These are phyloP conservation scores for Murina feae DNA, from an alignment of 2,113 vertebrate genomes.

Conservation along the genomic window DNA sequence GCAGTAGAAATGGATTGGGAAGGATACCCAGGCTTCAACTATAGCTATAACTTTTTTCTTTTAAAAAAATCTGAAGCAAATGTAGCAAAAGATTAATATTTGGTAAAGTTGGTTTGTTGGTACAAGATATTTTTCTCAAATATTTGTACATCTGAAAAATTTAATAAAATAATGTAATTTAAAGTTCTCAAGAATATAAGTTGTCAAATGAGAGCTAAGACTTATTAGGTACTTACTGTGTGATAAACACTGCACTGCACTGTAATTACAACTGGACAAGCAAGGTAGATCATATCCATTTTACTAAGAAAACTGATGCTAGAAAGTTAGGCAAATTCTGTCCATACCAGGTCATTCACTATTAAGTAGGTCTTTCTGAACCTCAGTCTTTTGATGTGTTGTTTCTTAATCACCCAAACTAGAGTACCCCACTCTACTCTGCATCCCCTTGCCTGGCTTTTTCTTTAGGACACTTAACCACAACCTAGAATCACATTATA, in stretches of 20 bases:
- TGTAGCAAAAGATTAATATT: background rate
- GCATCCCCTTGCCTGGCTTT: background rate
- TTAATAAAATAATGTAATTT: background rate
- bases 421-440: background rate
- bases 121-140: background rate
- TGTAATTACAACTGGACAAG: background rate
- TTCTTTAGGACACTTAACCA: background rate
- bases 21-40: background rate
- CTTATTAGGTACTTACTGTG: background rate
- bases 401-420: background rate
- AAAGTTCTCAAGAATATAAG: slow-evolving; percentile 12
- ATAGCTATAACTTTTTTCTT: background rate
- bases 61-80: background rate
- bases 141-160: background rate
- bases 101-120: background rate
- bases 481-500: background rate
- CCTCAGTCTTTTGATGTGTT: background rate
- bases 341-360: background rate
- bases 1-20: background rate
- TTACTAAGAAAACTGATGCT: background rate
- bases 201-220: background rate
- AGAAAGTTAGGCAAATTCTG: background rate
- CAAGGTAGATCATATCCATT: background rate
- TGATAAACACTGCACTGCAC: background rate
- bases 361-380: slow-evolving; percentile 1